Evolutionary conservation across 2,797 vertebrate genomes (phyloP), one percentile per base, ranked within the genome.

Genomic region (Rhodeus uyekii): DNA sequence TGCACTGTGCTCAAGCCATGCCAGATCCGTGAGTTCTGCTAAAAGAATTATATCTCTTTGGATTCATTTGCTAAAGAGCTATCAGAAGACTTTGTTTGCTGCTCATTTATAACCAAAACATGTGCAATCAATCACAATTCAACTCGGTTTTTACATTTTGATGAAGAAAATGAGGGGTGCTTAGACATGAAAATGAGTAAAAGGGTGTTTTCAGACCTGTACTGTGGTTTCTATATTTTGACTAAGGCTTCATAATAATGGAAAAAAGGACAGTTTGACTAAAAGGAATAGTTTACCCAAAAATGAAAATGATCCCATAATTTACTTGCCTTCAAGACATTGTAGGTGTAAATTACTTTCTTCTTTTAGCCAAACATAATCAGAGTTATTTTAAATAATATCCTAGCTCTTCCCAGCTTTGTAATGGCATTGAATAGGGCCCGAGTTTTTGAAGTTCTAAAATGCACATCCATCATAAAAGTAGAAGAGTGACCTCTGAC

Each of bases 21-120:
- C 63, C 63, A 55, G 36, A 39, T 42, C 44, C 29, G 27, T 36
- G 9, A 16, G 36, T n/a, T 71, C 27, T 44, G 22, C 36, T 34
- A 69, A 79, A 69, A 58, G 7, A 69, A 58, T 69, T 42, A 60
- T 5, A 58, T 32, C 50, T 80, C 36, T 68, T 42, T 44, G 38
- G 53, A 76, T 29, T 60, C 5, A 44, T 42, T 76, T 22, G 44
- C 53, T 42, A 29, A 22, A 76, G 14, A 75, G 53, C 34, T 29
- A 60, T 27, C 24, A 7, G 22, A 75, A 39, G 16, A 42, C 36
- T 58, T 29, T 42, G 9, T 24, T 68, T 68, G 48, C 32, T 14
- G 46, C 24, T 65, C 44, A 53, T 78, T 78, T 67, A 39, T 34
- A 67, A 29, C n/a, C 61, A 50, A 34, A 44, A 65, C 60, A 32